Percentiles rank a stretch among this genome's conserved stretches.
phyloP scores from a whole-genome alignment of 1,140 invertebrate genomes.

The Atta texana region DNA sequence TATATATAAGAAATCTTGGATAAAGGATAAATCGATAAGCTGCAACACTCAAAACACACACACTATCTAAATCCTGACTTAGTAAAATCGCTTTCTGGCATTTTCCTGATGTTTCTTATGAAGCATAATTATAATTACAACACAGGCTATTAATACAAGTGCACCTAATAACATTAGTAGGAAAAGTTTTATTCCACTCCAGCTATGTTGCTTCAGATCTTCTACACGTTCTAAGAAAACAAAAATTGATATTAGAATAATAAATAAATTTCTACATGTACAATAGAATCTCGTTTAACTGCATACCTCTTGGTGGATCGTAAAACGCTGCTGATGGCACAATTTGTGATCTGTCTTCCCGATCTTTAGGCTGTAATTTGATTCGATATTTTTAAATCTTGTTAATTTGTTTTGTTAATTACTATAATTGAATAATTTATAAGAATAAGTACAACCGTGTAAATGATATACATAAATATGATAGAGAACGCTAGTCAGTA shows the following conservation, averaged over 20 bases:
- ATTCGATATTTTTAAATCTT: slow-evolving; percentile 42
- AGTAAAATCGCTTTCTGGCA: slow-evolving; percentile 96
- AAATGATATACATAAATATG: too few relatives aligned
- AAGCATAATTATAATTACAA: slow-evolving; percentile 95
- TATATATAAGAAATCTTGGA: slow-evolving; percentile 44
- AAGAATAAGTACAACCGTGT: too few relatives aligned
- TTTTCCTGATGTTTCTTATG: slow-evolving; percentile 97
- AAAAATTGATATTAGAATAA: slow-evolving; percentile 37
- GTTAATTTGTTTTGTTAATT: background rate
- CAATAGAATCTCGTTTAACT: slow-evolving; percentile 1
- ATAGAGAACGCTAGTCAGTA: too few relatives aligned
- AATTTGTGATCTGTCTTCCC: slow-evolving; percentile 91
- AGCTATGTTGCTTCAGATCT: slow-evolving; percentile 92
- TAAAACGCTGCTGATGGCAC: slow-evolving; percentile 93
- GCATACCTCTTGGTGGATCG: slow-evolving; percentile 91
- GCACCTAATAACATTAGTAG: slow-evolving; percentile 93
- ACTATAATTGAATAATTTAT: background rate
- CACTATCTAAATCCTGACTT: slow-evolving; percentile 35
- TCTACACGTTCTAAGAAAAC: slow-evolving; percentile 92
- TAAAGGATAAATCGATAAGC: slow-evolving; percentile 63
- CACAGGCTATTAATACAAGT: slow-evolving; percentile 91
- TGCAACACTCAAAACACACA: background rate
- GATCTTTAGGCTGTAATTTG: slow-evolving; percentile 88
- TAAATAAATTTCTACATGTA: background rate
- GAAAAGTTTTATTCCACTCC: slow-evolving; percentile 96